These are phyloP conservation scores for Ceratothoa steindachneri DNA, from an alignment of 2,888 invertebrate species.

Conservation along the genomic window DNA sequence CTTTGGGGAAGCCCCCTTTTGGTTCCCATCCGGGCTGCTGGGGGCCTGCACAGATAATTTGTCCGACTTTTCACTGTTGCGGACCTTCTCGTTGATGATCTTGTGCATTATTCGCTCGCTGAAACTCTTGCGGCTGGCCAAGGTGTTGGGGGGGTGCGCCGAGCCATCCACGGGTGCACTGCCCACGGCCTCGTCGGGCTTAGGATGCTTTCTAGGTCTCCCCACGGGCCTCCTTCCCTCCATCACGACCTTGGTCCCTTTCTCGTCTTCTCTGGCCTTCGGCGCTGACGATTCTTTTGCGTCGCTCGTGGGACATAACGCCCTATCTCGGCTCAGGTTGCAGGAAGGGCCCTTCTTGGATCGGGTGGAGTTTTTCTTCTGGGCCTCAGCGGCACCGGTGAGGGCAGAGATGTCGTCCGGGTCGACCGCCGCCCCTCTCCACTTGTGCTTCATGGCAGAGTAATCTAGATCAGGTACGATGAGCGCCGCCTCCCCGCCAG, in stretches of 20 bases:
- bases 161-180: constrained; percentile 5
- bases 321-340: too few species aligned
- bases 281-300: not conserved
- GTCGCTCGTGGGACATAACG: not conserved
- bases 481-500: not conserved
- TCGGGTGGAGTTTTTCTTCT: constrained; percentile 34
- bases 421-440: constrained; percentile 29
- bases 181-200: constrained; percentile 11
- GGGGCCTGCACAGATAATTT: constrained; percentile 43
- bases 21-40: not conserved
- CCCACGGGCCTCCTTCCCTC: constrained; percentile 44
- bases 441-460: constrained; percentile 6
- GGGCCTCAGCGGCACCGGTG: constrained; percentile 28
- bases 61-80: constrained; percentile 46
- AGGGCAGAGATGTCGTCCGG: constrained; percentile 34
- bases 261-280: not conserved
- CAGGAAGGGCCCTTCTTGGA: constrained; percentile 37
- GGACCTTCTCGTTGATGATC: constrained; percentile 46
- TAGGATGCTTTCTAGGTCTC: constrained; percentile 40
- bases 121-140: constrained; percentile 40
- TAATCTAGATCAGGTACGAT: not conserved
- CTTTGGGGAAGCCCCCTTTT: not conserved
- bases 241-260: not conserved
- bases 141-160: constrained; percentile 25
- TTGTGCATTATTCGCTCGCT: constrained; percentile 46